Percentiles rank a stretch among this genome's conserved stretches.
Conservation (phyloP, 2,797 vertebrate genomes). For the Taeniopygia guttata region DNA sequence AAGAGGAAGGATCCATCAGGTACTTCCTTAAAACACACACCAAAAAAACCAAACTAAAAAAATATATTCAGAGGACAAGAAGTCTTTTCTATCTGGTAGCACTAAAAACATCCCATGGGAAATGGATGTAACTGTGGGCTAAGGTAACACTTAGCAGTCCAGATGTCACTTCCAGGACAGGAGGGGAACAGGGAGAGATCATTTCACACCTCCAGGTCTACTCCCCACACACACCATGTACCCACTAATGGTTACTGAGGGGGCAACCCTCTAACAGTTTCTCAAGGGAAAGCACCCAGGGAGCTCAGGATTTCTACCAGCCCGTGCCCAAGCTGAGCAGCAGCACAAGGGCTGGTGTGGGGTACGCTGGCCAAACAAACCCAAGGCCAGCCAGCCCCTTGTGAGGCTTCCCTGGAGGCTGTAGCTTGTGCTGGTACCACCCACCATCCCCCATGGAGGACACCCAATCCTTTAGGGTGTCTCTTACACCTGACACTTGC, state of each 20-base stretch:
- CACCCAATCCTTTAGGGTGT: neutral
- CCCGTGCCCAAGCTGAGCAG: neutral
- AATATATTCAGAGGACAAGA: neutral
- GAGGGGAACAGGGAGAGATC: neutral
- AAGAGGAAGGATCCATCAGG: neutral
- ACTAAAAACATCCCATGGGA: neutral
- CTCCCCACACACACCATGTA: neutral
- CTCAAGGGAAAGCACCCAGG: neutral
- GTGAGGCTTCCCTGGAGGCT: neutral
- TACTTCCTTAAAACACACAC: neutral
- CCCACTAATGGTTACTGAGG: neutral
- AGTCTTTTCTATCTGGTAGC: neutral
- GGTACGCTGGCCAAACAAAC: neutral
- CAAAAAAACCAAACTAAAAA: neutral
- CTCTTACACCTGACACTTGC: neutral
- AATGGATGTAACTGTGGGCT: neutral
- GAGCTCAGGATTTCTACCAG: neutral
- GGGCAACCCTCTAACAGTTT: neutral
- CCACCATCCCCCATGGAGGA: neutral
- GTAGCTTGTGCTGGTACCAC: neutral
- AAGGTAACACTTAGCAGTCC: neutral
- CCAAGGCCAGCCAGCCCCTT: neutral
- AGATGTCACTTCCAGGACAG: neutral
- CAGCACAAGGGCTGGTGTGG: neutral
- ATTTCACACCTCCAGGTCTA: neutral